Percentiles rank a stretch among this genome's conserved stretches.
phyloP scores from a whole-genome alignment of 1,140 invertebrate genomes.

The Acyrthosiphon pisum region DNA sequence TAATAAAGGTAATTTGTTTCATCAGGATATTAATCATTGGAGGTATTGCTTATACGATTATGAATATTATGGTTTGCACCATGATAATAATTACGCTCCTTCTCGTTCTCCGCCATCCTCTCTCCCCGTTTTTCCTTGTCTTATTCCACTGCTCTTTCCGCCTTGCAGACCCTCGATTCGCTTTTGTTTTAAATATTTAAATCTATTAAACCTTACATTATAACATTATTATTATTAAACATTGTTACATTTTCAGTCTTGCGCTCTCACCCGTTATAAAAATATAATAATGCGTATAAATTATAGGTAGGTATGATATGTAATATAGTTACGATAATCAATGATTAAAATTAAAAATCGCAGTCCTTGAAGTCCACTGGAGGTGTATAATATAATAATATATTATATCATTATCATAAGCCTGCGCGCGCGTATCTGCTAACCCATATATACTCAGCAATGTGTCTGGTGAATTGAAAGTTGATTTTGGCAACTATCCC shows the following conservation, averaged over 20 bases:
- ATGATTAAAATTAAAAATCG: background rate
- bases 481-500: conserved; percentile 51
- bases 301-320: background rate
- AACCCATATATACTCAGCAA: background rate
- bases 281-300: background rate
- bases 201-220: background rate
- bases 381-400: background rate
- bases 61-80: background rate
- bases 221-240: too few species aligned
- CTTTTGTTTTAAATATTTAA: background rate
- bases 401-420: conserved; percentile 1
- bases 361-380: background rate
- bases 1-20: background rate
- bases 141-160: background rate
- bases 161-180: background rate
- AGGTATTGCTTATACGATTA: background rate
- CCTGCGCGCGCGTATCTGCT: background rate
- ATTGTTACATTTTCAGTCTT: background rate
- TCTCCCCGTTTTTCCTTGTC: background rate
- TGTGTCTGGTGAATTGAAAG: conserved; percentile 33
- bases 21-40: background rate
- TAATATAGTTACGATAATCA: background rate
- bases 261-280: background rate
- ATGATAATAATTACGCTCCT: background rate
- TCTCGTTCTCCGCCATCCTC: background rate